Evolutionary conservation across 2,888 invertebrate species (phyloP), one percentile per base, ranked within the genome.

Genomic region (Ecdyonurus torrentis): DNA sequence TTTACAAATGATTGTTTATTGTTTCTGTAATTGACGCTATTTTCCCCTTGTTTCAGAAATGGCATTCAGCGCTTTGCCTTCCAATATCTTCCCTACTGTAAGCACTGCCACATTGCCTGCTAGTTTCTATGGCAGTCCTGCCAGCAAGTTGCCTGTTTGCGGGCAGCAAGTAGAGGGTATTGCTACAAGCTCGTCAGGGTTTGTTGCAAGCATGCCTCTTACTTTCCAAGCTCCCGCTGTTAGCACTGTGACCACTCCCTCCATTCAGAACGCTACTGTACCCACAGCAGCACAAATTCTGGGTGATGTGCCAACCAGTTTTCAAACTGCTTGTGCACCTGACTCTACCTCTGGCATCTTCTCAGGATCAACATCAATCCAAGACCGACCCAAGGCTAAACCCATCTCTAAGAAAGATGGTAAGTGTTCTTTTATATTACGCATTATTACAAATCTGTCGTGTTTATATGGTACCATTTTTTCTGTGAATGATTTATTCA

Each of bases 351-450:
- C 15, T 22, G 22, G 19, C 20, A 7, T 7, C 5, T 5, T 55
- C 5, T 5, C 55, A 20, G 10, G 7, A 22, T 5, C 82, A 71
- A 87, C 86, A 64, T 86, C 88, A 67, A 87, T 89, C 70, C 87
- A 87, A 76, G 90, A 91, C 76, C 83, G 90, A 70, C 88, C 89
- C 64, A 89, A 89, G 75, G 89, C 86, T 58, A 91, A 89, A 75
- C 85, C 88, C 55, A 84, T 84, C 61, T 84, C 86, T 61, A 88
- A 90, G 73, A 89, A 89, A 74, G 89, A 87, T 72, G 83, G 85
- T 61, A 89, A 89, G 74, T n/a, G n/a, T n/a, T n/a, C n/a, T n/a
- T n/a, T n/a, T n/a, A n/a, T n/a, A n/a, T n/a, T n/a, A n/a, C n/a
- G n/a, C n/a, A n/a, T n/a, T n/a, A n/a, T n/a, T n/a, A n/a, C n/a